Evolutionary conservation across 2,797 vertebrate species (phyloP).

Genomic region (Philypnodon macrostomus): DNA sequence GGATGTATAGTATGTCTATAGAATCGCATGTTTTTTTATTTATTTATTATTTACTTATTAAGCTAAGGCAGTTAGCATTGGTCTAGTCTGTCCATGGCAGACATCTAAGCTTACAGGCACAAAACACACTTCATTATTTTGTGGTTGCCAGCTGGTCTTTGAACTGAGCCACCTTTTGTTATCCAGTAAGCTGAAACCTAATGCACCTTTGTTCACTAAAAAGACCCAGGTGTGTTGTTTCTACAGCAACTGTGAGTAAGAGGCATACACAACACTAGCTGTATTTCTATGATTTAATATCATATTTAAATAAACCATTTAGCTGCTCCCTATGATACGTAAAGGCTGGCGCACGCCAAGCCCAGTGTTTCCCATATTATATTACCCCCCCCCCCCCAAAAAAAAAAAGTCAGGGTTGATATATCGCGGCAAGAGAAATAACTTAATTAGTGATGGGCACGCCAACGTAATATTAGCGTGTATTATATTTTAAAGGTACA

Average conservation of each 20-base stretch:
- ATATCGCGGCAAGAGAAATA: too few relatives aligned
- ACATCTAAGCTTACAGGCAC: neutral
- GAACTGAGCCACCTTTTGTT: constrained; percentile 7
- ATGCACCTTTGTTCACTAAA: constrained; percentile 39
- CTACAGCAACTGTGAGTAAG: constrained; percentile 43
- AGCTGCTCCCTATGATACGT: too few relatives aligned
- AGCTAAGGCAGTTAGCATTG: constrained; percentile 1
- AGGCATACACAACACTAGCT: neutral
- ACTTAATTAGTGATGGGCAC: too few relatives aligned
- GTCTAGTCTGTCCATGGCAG: neutral
- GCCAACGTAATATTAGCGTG: too few relatives aligned
- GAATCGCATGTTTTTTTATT: too few relatives aligned
- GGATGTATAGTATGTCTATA: too few relatives aligned
- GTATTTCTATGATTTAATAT: neutral
- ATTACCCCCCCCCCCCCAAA: too few relatives aligned
- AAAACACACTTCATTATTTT: constrained; percentile 14
- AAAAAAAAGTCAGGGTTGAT: too few relatives aligned
- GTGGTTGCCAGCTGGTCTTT: constrained; percentile 22
- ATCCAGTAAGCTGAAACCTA: constrained; percentile 11
- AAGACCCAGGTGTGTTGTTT: constrained; percentile 51
- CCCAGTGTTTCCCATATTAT: too few relatives aligned
- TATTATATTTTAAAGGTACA: too few relatives aligned
- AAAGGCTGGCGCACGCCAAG: too few relatives aligned
- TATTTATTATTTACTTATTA: neutral
- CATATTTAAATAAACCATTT: neutral